These are phyloP conservation scores for roundworm (Caenorhabditis elegans) DNA, from an alignment of 1,140 invertebrate species.

Conservation along the genomic window DNA sequence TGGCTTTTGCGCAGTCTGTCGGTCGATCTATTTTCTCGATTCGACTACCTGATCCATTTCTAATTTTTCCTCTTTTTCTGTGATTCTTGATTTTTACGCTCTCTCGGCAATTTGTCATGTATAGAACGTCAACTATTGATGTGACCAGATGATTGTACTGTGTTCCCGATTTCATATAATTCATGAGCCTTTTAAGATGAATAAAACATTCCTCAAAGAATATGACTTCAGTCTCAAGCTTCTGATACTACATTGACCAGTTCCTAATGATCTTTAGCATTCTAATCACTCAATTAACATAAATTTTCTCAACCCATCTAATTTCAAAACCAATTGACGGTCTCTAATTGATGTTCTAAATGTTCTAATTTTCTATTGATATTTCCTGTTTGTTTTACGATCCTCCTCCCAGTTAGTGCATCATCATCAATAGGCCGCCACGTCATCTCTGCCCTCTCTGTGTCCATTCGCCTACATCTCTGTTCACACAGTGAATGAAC, in stretches of 20 bases:
- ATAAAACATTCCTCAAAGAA: not conserved
- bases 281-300: too few relatives aligned
- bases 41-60: slow-evolving; percentile 2
- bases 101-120: not conserved
- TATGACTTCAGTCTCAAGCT: too few relatives aligned
- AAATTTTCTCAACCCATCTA: too few relatives aligned
- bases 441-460: not conserved
- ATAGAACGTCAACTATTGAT: not conserved
- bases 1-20: not conserved
- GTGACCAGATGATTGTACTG: not conserved
- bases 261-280: too few relatives aligned
- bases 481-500: not conserved
- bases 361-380: not conserved
- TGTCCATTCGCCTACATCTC: not conserved
- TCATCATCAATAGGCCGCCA: not conserved
- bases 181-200: too few relatives aligned
- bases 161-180: too few relatives aligned
- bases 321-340: too few relatives aligned
- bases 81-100: not conserved
- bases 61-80: not conserved
- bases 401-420: not conserved
- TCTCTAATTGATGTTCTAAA: not conserved
- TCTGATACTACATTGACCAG: too few relatives aligned
- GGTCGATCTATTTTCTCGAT: not conserved
- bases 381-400: slow-evolving; percentile 19